These are phyloP conservation scores for Leptinotarsa texana DNA, from an alignment of 1,140 invertebrate species.

Conservation along the genomic window DNA sequence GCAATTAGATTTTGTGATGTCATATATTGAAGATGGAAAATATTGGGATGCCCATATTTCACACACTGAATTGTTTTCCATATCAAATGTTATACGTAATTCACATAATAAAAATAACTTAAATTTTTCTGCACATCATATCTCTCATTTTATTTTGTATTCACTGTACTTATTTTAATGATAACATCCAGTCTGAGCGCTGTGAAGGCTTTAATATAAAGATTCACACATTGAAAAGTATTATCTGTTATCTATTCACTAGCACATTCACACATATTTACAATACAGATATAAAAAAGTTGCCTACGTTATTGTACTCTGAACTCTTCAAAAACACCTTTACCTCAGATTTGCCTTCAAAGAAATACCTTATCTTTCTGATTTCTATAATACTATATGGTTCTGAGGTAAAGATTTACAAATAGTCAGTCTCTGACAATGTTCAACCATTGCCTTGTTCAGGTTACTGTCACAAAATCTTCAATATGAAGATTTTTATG, in stretches of 20 bases:
- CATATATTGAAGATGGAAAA: no score
- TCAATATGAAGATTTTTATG: slow-evolving; percentile 22
- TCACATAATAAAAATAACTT: no score
- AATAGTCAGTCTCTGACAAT: slow-evolving; percentile 22
- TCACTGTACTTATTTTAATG: no score
- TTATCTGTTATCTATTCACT: neutral
- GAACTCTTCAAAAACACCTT: neutral
- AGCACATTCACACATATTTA: slow-evolving; percentile 10
- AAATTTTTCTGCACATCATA: no score
- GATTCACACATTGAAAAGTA: neutral
- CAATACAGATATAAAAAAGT: neutral
- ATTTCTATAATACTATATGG: slow-evolving; percentile 10
- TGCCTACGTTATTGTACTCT: neutral
- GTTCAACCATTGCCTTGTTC: slow-evolving; percentile 10
- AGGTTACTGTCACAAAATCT: slow-evolving; percentile 10
- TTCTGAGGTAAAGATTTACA: slow-evolving; percentile 8
- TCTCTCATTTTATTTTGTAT: no score
- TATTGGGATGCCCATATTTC: no score
- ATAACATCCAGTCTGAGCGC: no score
- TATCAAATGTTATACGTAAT: no score
- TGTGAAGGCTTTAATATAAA: neutral
- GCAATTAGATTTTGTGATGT: no score
- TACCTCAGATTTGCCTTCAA: slow-evolving; percentile 12
- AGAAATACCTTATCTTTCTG: neutral
- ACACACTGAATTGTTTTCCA: no score